phyloP scores from a whole-genome alignment of 1,140 invertebrate genomes.

The Eriocheir sinensis region DNA sequence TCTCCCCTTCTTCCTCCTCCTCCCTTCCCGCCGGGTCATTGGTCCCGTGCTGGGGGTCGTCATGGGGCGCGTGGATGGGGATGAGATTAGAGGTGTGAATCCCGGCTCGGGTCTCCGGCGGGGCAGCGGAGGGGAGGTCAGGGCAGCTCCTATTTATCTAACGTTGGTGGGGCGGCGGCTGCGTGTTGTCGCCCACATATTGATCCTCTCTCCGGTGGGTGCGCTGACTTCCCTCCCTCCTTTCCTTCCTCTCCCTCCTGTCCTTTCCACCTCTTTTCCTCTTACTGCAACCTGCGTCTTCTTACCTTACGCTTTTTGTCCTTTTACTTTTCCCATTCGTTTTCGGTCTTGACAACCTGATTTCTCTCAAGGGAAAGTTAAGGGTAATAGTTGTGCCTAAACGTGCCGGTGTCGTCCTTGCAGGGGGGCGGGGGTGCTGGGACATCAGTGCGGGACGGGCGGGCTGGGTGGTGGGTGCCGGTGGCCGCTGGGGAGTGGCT shows the following conservation, averaged over 20 bases:
- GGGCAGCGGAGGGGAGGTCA: neutral
- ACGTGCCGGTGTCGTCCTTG: neutral
- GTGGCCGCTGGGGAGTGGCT: neutral
- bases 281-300: neutral
- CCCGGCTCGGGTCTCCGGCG: neutral
- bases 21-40: neutral
- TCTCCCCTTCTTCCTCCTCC: neutral
- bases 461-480: neutral
- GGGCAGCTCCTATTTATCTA: neutral
- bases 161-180: neutral
- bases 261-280: too few species aligned
- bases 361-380: neutral
- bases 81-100: neutral
- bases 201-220: conserved; percentile 8
- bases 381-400: neutral
- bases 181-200: neutral
- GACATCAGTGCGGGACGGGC: too few species aligned
- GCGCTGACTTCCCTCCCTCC: neutral
- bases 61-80: neutral
- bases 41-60: neutral
- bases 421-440: too few species aligned
- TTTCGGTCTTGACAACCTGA: neutral
- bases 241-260: neutral
- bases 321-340: neutral
- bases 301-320: neutral